Base-by-base conservation (phyloP, 2,888 invertebrate species). In the Sinelater perroti region DNA sequence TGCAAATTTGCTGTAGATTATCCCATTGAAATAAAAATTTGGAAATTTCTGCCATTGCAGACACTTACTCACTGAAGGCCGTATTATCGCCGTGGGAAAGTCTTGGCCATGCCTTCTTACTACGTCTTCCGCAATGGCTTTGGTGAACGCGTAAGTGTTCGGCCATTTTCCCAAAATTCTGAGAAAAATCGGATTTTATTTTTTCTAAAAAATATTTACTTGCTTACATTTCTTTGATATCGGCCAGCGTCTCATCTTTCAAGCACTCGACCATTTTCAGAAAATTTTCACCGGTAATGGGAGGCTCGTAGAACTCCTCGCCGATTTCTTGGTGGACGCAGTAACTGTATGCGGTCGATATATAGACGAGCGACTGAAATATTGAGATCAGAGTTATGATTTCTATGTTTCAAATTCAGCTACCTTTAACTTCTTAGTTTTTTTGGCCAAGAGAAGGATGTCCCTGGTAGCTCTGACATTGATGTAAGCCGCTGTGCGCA, bases 81-180 rank as follows among this genome's bases (percentile, higher is more conserved):
- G 76, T 38, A 90, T 81, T 31, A 91, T 83, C 55, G 84, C 84
- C 0, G 85, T 70, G 0, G 89, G 89, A 3, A 91, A 70, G 8
- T 77, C 78, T 0, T 72, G 64, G 0, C 81, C 76, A 65, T 84
- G 81, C 50, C 78, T 80, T 14, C 80, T 72, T 1, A 90, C 77
- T 4, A 83, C 66, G 46, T 84, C 81, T 69, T 91, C 91, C 0
- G 86, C 87, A 16, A 90, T 70, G 2, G 88, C 87, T 75, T 91
- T 91, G 0, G 89, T 87, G 71, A 84, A 87, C 0, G 87, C 83
- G 75, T 91, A 91, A 0, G 88, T 89, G 73, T 91, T 90, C 0
- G 90, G 90, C 74, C 85, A 85, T 13, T 75, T 71, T 0, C 75
- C 78, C 1, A 81, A 62, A 4, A 84, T 56, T 13, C 83, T 84